Base-by-base conservation (phyloP, 2,113 vertebrate species). In the Saguinus midas region DNA sequence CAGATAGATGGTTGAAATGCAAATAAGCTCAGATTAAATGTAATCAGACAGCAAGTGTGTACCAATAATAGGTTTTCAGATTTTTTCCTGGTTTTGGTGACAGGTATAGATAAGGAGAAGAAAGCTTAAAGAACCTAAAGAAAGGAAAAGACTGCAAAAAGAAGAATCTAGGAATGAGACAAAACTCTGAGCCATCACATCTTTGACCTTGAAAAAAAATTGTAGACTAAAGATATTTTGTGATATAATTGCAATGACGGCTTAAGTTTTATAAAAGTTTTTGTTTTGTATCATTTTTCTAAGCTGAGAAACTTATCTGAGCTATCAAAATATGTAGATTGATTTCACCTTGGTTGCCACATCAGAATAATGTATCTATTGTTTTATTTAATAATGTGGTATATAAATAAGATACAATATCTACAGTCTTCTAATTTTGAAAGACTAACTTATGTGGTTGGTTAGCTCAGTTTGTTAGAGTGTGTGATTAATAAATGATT, bases 321-420 rank as follows among this genome's bases (percentile, higher is more conserved):
- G 55, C 16, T 92, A 79, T 58, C 66, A 78, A 82, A 96, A 61
- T 95, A 16, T 66, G 9, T 73, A 61, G 37, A 37, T 40, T 55
- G 57, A 52, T 93, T 97, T 97, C 12, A 84, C 64, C 45, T 55
- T 76, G 27, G 76, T 87, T 82, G 87, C 29, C 48, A 78, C 32
- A 82, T 82, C 57, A 94, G 73, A 96, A 82, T n/a, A 57, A 90
- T 14, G 2, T 29, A 55, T 52, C 37, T 52, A 70, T 58, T 68
- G 18, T 83, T 91, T 93, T 64, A 57, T 92, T 86, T 90, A 8
- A 82, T 75, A 76, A 68, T 61, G 14, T 82, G 25, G 58, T 40
- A 29, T 11, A 87, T 1, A 1, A 50, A 94, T 58, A 82, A 96
- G 29, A 57, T 45, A n/a, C 17, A 70, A 75, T 89, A 58, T 32